Evolutionary conservation across 2,888 invertebrate species (phyloP).

Genomic region (Noctua janthina): DNA sequence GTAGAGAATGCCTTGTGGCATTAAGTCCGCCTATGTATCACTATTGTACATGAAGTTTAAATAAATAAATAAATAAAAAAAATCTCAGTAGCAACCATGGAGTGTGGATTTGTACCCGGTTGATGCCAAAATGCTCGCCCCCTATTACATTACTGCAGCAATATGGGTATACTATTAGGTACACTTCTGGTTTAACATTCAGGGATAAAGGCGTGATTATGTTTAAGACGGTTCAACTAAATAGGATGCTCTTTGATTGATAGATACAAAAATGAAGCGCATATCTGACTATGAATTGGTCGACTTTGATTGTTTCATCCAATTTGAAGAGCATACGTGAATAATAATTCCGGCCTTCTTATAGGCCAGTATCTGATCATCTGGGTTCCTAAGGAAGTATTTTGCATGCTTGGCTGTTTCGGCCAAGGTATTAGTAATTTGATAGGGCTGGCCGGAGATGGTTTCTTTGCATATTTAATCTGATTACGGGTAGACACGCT

Average conservation of each 20-base stretch:
- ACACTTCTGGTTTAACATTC: background rate
- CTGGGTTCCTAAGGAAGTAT: slow-evolving; percentile 66
- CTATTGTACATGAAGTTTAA: no score
- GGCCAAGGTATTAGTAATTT: slow-evolving; percentile 68
- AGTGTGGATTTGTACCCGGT: background rate
- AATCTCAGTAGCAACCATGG: background rate
- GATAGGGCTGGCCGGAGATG: slow-evolving; percentile 38
- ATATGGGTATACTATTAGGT: background rate
- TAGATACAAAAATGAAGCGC: background rate
- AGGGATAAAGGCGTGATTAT: background rate
- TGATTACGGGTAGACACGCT: slow-evolving; percentile 36
- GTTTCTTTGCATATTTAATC: slow-evolving; percentile 54
- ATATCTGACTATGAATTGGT: background rate
- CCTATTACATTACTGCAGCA: background rate
- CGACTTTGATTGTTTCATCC: background rate
- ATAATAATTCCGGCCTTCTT: slow-evolving; percentile 13
- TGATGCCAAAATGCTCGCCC: background rate
- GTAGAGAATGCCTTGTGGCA: no score
- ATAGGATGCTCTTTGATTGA: background rate
- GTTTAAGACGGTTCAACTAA: background rate
- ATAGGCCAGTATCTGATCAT: slow-evolving; percentile 62
- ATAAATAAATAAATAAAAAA: no score
- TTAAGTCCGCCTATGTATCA: no score
- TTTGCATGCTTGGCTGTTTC: slow-evolving; percentile 62
- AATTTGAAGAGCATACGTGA: background rate